Evolutionary conservation across 2,888 invertebrate genomes (phyloP), one percentile per base, ranked within the genome.

Genomic region (Hyposoter dolosus): DNA sequence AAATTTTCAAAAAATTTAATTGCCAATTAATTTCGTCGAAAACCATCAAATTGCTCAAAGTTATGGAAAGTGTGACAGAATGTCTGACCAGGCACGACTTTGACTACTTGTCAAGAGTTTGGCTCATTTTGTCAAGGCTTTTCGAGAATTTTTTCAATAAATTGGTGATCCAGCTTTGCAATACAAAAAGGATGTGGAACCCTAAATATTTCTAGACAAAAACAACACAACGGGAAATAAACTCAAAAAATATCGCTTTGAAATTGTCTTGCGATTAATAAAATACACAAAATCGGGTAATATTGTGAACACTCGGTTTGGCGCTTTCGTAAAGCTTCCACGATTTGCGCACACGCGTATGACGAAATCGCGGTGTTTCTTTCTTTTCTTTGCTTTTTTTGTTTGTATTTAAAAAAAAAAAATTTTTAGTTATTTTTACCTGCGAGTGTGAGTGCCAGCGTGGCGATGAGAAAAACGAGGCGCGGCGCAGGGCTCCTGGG

Each of bases 401-500:
- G 0, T 82, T 66, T 32, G 15, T 66, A n/a, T 9, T n/a, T 32
- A 9, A n/a, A n/a, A n/a, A n/a, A n/a, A n/a, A n/a, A n/a, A n/a
- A n/a, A n/a, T n/a, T n/a, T 76, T 60, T n/a, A 10, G 69, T 60
- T 74, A 40, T 71, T 47, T 87, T 92, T 92, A 93, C 93, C 93
- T 92, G 93, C 92, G 68, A 91, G 89, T 66, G 93, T 92, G 72
- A 93, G 91, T 19, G 91, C 88, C 84, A 93, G 90, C 81, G 95
- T 95, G 84, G 93, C 92, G 63, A 94, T 90, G 75, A 95, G 93
- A 84, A 95, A 94, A 86, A 94, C 87, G 69, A 94, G 92, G 88
- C 94, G 93, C 69, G 94, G 93, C 87, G 90, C 93, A 83, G 93
- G 93, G 88, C 91, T 90, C 89, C 93, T 91, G 86, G 93, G 92